Conservation (phyloP, 2,888 invertebrate species). For the Hyposoter dolosus region DNA sequence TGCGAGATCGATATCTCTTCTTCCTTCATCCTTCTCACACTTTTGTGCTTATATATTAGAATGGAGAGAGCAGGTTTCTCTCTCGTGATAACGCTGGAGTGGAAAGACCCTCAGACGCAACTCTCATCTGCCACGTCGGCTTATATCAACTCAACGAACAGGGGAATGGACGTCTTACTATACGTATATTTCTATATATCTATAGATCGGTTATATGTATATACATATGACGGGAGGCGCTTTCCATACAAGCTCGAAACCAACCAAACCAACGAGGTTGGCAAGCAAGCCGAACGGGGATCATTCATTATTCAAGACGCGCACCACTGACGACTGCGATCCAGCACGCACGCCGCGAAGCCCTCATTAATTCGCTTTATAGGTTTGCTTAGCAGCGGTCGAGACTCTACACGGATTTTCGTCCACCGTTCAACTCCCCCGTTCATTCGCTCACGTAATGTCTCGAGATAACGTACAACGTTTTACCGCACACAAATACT, state of each 20-base stretch:
- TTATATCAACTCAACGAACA: constrained; percentile 59
- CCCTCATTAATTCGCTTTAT: constrained; percentile 79
- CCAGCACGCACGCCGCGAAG: constrained; percentile 72
- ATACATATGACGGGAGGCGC: constrained; percentile 6
- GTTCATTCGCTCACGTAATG: constrained; percentile 37
- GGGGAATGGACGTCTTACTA: constrained; percentile 47
- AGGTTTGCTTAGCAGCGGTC: constrained; percentile 74
- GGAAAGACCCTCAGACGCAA: constrained; percentile 43
- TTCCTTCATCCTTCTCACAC: neutral
- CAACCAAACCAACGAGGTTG: constrained; percentile 43
- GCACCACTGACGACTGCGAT: constrained; percentile 77
- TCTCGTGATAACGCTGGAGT: constrained; percentile 44
- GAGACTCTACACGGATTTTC: constrained; percentile 70
- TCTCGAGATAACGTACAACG: constrained; percentile 56
- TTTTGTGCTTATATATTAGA: constrained; percentile 27
- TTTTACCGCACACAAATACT: constrained; percentile 37
- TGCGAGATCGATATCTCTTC: constrained; percentile 25
- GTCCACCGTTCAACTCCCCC: constrained; percentile 43
- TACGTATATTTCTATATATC: constrained; percentile 8
- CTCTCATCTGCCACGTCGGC: constrained; percentile 61
- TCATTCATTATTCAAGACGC: constrained; percentile 80
- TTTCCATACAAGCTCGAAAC: constrained; percentile 11
- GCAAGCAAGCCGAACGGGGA: constrained; percentile 63
- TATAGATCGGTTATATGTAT: neutral
- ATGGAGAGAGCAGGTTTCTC: constrained; percentile 35